Conservation (phyloP, 2,888 invertebrate species). For the Stenodema calcarata region DNA sequence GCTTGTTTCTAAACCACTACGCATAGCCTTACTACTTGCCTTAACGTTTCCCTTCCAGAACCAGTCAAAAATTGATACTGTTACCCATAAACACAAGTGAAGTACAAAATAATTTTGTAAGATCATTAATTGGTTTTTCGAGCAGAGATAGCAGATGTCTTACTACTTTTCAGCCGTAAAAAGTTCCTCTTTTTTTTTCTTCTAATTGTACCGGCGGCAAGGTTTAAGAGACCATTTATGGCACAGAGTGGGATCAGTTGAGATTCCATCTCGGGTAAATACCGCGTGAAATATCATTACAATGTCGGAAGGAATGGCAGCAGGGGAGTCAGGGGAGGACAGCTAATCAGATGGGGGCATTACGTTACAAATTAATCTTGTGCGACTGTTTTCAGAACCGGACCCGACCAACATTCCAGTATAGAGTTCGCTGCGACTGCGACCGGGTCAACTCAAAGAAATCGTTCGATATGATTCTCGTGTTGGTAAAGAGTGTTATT, state of each 20-base stretch:
- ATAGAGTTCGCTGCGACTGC: neutral
- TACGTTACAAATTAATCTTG: constrained; percentile 20
- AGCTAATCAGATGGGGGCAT: neutral
- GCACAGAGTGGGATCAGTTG: neutral
- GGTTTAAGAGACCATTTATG: neutral
- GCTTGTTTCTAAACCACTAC: too few species aligned
- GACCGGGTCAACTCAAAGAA: neutral
- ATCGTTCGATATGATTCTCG: neutral
- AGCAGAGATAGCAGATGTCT: neutral
- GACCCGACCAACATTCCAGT: neutral
- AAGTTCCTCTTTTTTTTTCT: neutral
- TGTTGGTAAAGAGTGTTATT: neutral
- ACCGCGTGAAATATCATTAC: constrained; percentile 25
- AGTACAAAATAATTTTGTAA: neutral
- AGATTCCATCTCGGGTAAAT: constrained; percentile 20
- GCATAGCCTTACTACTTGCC: too few species aligned
- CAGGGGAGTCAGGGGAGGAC: neutral
- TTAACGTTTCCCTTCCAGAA: too few species aligned
- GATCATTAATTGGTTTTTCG: neutral
- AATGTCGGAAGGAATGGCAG: neutral
- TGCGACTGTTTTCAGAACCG: neutral
- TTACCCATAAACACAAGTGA: too few species aligned
- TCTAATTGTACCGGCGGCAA: neutral
- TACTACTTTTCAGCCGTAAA: neutral
- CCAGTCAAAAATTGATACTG: too few species aligned